Evolutionary conservation across 2,888 invertebrate species (phyloP).

Genomic region (Drosophila sordidapex): DNA sequence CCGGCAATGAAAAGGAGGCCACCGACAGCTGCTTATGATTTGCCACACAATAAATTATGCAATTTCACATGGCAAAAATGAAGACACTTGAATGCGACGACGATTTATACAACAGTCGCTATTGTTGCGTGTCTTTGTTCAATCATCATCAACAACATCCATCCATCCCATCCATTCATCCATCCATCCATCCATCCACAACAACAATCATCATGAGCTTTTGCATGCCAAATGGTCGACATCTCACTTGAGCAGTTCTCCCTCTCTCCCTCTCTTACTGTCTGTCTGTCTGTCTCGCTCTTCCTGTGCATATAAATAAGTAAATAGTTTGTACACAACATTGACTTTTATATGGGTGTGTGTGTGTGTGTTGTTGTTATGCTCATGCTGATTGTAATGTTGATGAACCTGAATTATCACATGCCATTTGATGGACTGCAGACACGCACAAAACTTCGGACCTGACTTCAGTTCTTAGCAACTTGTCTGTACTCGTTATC

Average conservation of each 20-base stretch:
- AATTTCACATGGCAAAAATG: conserved; percentile 75
- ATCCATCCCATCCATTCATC: conserved; percentile 25
- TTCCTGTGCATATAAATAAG: conserved; percentile 64
- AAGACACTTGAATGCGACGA: conserved; percentile 55
- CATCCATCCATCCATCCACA: conserved; percentile 5
- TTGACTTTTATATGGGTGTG: conserved; percentile 62
- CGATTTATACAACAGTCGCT: conserved; percentile 33
- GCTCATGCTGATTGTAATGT: conserved; percentile 70
- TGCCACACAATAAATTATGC: conserved; percentile 80
- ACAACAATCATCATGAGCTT: conserved; percentile 40
- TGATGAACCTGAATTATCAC: conserved; percentile 81
- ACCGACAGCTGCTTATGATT: conserved; percentile 61
- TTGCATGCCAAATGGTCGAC: conserved; percentile 66
- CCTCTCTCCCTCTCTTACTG: background rate
- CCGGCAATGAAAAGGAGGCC: background rate
- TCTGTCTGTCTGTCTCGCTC: conserved; percentile 19
- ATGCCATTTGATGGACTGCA: conserved; percentile 76
- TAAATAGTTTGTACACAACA: conserved; percentile 68
- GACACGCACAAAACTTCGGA: conserved; percentile 67
- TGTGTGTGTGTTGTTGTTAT: conserved; percentile 39
- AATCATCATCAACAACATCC: conserved; percentile 69
- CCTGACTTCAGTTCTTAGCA: conserved; percentile 19
- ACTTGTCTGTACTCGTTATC: conserved; percentile 20
- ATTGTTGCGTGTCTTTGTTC: conserved; percentile 73
- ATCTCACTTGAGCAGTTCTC: conserved; percentile 33